Evolutionary conservation across 2,113 vertebrate species (phyloP).

Genomic region (Dipodomys spectabilis): DNA sequence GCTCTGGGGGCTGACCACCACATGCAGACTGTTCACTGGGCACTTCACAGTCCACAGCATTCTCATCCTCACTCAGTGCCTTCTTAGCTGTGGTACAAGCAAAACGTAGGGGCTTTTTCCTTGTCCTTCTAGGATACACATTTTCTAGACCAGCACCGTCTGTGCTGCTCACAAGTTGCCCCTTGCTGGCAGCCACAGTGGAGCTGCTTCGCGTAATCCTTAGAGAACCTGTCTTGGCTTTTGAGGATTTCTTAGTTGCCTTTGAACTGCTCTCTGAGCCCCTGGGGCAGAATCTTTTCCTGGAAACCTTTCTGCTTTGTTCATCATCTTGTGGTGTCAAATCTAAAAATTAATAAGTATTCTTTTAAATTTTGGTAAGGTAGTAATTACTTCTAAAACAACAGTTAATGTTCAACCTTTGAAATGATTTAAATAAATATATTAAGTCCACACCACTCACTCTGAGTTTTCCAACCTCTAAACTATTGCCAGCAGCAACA

Average conservation of each 20-base stretch:
- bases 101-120: constrained; percentile 74
- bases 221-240: constrained; percentile 52
- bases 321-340: constrained; percentile 79
- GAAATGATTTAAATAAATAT: neutral
- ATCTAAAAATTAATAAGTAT: constrained; percentile 70
- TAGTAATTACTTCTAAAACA: neutral
- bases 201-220: constrained; percentile 89
- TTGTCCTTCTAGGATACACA: constrained; percentile 65
- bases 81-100: constrained; percentile 72
- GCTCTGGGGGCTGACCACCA: neutral
- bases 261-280: constrained; percentile 78
- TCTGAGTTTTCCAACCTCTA: neutral
- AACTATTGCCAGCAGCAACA: neutral
- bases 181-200: constrained; percentile 88
- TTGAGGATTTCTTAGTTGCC: constrained; percentile 29
- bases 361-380: constrained; percentile 56
- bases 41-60: constrained; percentile 52
- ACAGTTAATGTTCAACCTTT: neutral
- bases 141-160: constrained; percentile 81
- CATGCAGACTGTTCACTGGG: constrained; percentile 45
- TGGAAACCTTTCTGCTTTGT: constrained; percentile 74
- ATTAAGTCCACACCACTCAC: neutral
- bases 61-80: constrained; percentile 69
- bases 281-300: constrained; percentile 80
- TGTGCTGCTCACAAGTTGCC: constrained; percentile 86